A percentile compares a stretch with the other conserved stretches of the same genome.
These are phyloP conservation scores for Drosophila silvestris DNA, from an alignment of 2,888 invertebrate genomes.

Conservation along the genomic window DNA sequence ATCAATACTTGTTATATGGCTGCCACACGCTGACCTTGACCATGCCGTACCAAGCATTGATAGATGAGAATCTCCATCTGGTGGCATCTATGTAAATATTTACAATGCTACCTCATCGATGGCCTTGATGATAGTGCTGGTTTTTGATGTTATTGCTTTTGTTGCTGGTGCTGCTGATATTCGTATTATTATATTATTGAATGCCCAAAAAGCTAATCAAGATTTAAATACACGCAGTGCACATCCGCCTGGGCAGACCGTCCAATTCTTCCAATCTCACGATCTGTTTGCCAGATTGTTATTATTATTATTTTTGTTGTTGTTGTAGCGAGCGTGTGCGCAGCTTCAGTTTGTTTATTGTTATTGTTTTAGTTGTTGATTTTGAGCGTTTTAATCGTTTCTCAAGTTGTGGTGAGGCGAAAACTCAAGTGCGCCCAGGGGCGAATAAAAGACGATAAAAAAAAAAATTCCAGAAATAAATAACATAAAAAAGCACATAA, in stretches of 20 bases:
- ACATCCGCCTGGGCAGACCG: conserved; percentile 54
- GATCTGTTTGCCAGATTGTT: conserved; percentile 64
- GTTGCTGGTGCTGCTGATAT: conserved; percentile 27
- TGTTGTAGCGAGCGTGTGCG: conserved; percentile 36
- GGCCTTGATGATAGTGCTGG: conserved; percentile 57
- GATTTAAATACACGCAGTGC: conserved; percentile 55
- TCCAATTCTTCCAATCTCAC: conserved; percentile 52
- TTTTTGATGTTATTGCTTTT: conserved; percentile 31
- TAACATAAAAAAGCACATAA: conserved; percentile 42
- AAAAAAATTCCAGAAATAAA: conserved; percentile 7
- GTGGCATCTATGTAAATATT: conserved; percentile 73
- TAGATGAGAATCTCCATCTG: conserved; percentile 43
- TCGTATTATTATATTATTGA: conserved; percentile 51
- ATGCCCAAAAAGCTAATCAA: conserved; percentile 62
- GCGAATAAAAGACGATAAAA: conserved; percentile 9
- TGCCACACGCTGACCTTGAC: conserved; percentile 68
- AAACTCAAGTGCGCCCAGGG: conserved; percentile 41
- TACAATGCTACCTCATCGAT: conserved; percentile 62
- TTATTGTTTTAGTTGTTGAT: conserved; percentile 44
- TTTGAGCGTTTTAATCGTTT: conserved; percentile 56
- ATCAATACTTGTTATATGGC: conserved; percentile 13
- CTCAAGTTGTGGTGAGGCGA: conserved; percentile 40
- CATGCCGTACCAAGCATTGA: conserved; percentile 39
- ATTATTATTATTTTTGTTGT: conserved; percentile 21
- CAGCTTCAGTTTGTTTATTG: conserved; percentile 35